These are phyloP conservation scores for Drepanosiphum platanoidis DNA, from an alignment of 2,888 invertebrate species.

Conservation along the genomic window DNA sequence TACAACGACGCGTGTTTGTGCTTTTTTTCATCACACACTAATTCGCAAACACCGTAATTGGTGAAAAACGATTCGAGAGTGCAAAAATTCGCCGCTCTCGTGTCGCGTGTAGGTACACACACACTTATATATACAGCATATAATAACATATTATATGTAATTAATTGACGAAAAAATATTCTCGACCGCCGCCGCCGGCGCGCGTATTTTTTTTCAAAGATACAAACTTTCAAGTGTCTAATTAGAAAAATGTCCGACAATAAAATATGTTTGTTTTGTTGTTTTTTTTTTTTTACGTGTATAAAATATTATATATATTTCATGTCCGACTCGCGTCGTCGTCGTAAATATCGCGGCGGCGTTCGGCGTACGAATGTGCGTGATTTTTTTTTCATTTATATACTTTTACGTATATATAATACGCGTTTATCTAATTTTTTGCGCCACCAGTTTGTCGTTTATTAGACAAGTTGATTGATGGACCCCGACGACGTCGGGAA, in stretches of 20 bases:
- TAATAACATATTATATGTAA: background rate
- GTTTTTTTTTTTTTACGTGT: background rate
- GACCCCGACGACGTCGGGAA: conserved; percentile 45
- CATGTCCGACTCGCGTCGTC: conserved; percentile 36
- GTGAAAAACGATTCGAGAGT: conserved; percentile 15
- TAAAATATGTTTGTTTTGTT: conserved; percentile 24
- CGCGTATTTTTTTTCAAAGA: conserved; percentile 42
- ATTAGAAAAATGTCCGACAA: conserved; percentile 59
- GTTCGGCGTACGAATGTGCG: conserved; percentile 44
- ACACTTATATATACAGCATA: too few relatives aligned
- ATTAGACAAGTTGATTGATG: conserved; percentile 61
- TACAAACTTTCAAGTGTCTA: conserved; percentile 47
- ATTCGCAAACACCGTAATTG: conserved; percentile 3
- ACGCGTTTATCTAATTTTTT: conserved; percentile 46
- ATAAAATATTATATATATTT: conserved; percentile 6
- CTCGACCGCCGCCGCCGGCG: conserved; percentile 3
- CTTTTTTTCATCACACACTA: background rate
- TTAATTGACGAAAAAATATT: background rate
- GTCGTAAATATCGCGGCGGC: conserved; percentile 56
- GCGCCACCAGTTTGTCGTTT: conserved; percentile 62
- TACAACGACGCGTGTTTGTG: background rate
- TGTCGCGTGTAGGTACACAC: too few relatives aligned
- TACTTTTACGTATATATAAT: background rate
- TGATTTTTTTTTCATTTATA: conserved; percentile 27
- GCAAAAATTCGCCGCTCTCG: conserved; percentile 35